Conservation (phyloP, 2,797 vertebrate genomes). For the Neopelma chrysocephalum region DNA sequence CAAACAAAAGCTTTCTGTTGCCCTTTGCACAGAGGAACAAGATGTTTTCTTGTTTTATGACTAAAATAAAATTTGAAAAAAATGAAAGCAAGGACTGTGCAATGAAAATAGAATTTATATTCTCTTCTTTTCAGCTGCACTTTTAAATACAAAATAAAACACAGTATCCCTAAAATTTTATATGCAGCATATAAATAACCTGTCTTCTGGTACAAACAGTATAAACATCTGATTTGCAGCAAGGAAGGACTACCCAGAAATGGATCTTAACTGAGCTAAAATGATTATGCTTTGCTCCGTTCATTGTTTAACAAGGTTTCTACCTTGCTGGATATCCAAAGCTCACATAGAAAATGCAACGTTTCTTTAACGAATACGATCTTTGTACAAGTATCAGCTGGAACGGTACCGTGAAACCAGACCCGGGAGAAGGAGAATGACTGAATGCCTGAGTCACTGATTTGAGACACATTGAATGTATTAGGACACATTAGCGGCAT, state of each 20-base stretch:
- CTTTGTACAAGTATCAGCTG: constrained; percentile 1
- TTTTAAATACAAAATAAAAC: not conserved
- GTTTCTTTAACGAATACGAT: constrained; percentile 28
- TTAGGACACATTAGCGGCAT: not conserved
- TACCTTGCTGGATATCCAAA: constrained; percentile 2
- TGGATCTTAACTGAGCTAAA: not conserved
- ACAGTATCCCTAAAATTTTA: not conserved
- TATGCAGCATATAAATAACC: not conserved
- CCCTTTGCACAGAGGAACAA: not conserved
- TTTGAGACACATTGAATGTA: not conserved
- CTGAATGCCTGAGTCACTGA: not conserved
- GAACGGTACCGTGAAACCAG: constrained; percentile 8
- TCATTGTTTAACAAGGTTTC: not conserved
- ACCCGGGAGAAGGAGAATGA: not conserved
- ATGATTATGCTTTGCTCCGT: constrained; percentile 6
- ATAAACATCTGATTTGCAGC: not conserved
- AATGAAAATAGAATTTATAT: not conserved
- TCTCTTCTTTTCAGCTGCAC: not conserved
- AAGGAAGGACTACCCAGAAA: not conserved
- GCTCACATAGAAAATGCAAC: not conserved
- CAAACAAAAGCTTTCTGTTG: not conserved
- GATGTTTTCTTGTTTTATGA: not conserved
- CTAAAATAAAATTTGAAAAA: not conserved
- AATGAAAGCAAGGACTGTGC: not conserved
- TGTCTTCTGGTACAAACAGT: not conserved